phyloP scores from a whole-genome alignment of 2,113 vertebrate genomes.

The Nanorana parkeri region DNA sequence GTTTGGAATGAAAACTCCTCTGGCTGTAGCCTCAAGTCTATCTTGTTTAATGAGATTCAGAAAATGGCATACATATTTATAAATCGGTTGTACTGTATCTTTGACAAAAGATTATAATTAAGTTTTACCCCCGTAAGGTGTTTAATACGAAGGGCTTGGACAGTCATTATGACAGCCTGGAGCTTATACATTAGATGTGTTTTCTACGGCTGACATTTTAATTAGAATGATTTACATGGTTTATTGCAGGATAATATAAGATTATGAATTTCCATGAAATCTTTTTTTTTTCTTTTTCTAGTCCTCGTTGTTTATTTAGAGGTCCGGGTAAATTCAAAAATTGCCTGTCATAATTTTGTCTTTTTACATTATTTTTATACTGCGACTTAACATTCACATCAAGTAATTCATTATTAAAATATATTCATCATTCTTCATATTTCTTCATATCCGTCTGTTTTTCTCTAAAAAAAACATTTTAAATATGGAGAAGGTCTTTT shows the following conservation, averaged over 20 bases:
- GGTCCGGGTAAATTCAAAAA: too few relatives aligned
- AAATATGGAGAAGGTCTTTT: too few relatives aligned
- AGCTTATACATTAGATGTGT: slow-evolving; percentile 28
- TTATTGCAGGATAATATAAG: slow-evolving; percentile 13
- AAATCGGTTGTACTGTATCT: slow-evolving; percentile 39
- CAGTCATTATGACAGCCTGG: slow-evolving; percentile 28
- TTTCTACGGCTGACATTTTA: slow-evolving; percentile 36
- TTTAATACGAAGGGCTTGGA: slow-evolving; percentile 29
- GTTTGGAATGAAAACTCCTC: slow-evolving; percentile 8
- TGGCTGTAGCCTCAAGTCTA: slow-evolving; percentile 14
- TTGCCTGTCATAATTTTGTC: too few relatives aligned
- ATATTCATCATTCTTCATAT: too few relatives aligned
- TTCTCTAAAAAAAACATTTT: too few relatives aligned
- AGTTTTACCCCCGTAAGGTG: slow-evolving; percentile 50
- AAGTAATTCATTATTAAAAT: too few relatives aligned
- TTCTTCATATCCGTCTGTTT: too few relatives aligned
- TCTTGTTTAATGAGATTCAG: slow-evolving; percentile 33
- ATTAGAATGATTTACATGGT: slow-evolving; percentile 52
- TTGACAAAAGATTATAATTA: slow-evolving; percentile 48
- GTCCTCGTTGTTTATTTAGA: too few relatives aligned
- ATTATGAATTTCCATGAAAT: background rate
- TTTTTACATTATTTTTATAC: too few relatives aligned
- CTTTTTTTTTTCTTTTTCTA: too few relatives aligned
- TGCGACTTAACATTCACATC: too few relatives aligned
- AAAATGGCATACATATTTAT: slow-evolving; percentile 44